Percentiles rank a stretch among this genome's conserved stretches.
Conservation (phyloP, 2,113 vertebrate genomes). For the Scophthalmus maximus region DNA sequence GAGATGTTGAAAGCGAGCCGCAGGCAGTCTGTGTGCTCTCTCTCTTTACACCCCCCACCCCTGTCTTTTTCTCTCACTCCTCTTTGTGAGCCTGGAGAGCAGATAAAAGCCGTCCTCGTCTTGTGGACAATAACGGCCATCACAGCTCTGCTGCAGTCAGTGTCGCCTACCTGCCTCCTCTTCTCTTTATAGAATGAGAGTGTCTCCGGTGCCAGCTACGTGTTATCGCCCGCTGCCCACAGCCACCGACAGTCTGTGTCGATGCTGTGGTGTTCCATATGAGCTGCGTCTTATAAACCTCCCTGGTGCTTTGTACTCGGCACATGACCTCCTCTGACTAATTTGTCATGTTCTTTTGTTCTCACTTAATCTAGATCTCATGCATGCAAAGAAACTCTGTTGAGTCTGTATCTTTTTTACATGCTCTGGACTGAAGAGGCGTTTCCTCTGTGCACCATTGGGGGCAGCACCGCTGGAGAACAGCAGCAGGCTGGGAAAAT, state of each 20-base stretch:
- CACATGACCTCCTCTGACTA: slow-evolving; percentile 19
- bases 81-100: slow-evolving; percentile 72
- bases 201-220: slow-evolving; percentile 41
- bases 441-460: not conserved
- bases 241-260: not conserved
- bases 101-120: slow-evolving; percentile 75
- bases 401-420: not conserved
- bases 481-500: slow-evolving; percentile 2
- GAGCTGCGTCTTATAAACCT: slow-evolving; percentile 22
- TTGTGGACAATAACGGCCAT: slow-evolving; percentile 72
- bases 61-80: slow-evolving; percentile 31
- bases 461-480: slow-evolving; percentile 31
- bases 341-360: slow-evolving; percentile 29
- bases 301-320: slow-evolving; percentile 14
- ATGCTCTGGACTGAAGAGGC: not conserved
- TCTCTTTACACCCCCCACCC: slow-evolving; percentile 32
- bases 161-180: slow-evolving; percentile 61
- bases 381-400: not conserved
- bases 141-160: slow-evolving; percentile 62
- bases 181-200: slow-evolving; percentile 52
- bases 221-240: slow-evolving; percentile 39
- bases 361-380: not conserved
- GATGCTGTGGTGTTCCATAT: slow-evolving; percentile 18
- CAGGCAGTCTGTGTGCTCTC: slow-evolving; percentile 71
- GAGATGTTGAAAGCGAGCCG: slow-evolving; percentile 80